Percentiles rank a stretch among this genome's conserved stretches.
phyloP scores from a whole-genome alignment of 2,888 invertebrate genomes.

The Deladenus siricidicola region DNA sequence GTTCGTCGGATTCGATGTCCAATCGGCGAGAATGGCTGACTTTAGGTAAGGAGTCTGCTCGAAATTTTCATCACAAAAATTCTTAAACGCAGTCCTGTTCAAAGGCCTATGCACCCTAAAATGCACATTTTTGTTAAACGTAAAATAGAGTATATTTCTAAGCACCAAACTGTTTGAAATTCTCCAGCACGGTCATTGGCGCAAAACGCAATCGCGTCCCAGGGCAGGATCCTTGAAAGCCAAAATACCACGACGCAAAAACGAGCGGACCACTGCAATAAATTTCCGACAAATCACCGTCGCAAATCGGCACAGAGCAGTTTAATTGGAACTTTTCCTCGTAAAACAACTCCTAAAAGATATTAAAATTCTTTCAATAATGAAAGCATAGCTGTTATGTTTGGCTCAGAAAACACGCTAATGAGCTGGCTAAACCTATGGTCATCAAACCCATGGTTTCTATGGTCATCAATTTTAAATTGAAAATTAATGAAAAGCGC shows the following conservation, averaged over 20 bases:
- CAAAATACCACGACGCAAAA: slow-evolving; percentile 23
- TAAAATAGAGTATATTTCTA: background rate
- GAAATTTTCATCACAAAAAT: slow-evolving; percentile 39
- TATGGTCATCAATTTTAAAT: too few relatives aligned
- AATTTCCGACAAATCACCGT: slow-evolving; percentile 33
- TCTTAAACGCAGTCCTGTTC: slow-evolving; percentile 21
- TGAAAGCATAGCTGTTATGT: too few relatives aligned
- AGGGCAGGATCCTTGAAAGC: slow-evolving; percentile 37
- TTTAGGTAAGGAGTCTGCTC: slow-evolving; percentile 28
- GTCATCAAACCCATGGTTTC: too few relatives aligned
- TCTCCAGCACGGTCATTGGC: slow-evolving; percentile 25
- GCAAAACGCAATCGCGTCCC: slow-evolving; percentile 29
- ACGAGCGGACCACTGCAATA: slow-evolving; percentile 30
- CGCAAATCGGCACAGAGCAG: slow-evolving; percentile 32
- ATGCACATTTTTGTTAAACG: background rate
- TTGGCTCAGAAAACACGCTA: too few relatives aligned
- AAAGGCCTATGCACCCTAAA: slow-evolving; percentile 15
- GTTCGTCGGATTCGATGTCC: slow-evolving; percentile 23
- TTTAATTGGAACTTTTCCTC: slow-evolving; percentile 20
- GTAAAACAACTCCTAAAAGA: background rate
- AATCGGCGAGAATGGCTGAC: slow-evolving; percentile 29
- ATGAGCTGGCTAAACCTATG: too few relatives aligned
- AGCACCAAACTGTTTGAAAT: slow-evolving; percentile 21
- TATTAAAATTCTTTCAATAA: background rate
- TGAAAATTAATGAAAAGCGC: too few relatives aligned